These are phyloP conservation scores for Gadus chalcogrammus DNA, from an alignment of 2,113 vertebrate species.

Conservation along the genomic window DNA sequence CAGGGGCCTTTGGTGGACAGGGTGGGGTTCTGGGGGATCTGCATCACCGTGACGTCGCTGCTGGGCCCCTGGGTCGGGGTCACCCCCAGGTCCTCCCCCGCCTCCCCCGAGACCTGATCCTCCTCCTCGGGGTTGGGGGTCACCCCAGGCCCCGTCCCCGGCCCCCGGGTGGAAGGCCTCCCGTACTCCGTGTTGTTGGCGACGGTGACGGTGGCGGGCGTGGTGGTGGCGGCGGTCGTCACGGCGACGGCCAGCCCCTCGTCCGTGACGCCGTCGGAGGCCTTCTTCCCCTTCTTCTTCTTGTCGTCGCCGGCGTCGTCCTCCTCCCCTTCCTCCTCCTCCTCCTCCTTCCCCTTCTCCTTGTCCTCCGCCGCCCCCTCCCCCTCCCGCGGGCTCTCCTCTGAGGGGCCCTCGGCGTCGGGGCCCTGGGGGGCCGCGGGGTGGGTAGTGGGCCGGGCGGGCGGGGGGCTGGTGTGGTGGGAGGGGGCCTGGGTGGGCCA, in stretches of 20 bases:
- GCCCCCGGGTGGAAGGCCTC: conserved; percentile 47
- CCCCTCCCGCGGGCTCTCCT: conserved; percentile 77
- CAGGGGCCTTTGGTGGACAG: conserved; percentile 49
- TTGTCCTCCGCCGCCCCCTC: conserved; percentile 80
- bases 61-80: conserved; percentile 76
- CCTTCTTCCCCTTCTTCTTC: conserved; percentile 63
- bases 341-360: conserved; percentile 58
- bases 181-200: conserved; percentile 71
- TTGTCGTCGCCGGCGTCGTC: conserved; percentile 72
- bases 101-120: conserved; percentile 29
- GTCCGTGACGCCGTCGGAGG: conserved; percentile 51
- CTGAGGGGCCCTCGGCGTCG: conserved; percentile 65
- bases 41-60: conserved; percentile 71
- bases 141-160: conserved; percentile 47
- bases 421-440: conserved; percentile 52
- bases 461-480: conserved; percentile 72
- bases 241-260: conserved; percentile 40
- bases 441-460: conserved; percentile 73
- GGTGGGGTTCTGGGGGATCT: conserved; percentile 75
- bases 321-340: conserved; percentile 77
- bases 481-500: conserved; percentile 82
- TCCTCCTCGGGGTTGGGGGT: conserved; percentile 48
- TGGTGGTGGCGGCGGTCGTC: conserved; percentile 46
- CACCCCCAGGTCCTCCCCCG: conserved; percentile 36
- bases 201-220: conserved; percentile 69